phyloP scores from a whole-genome alignment of 2,113 vertebrate genomes.

The Silurus asotus region DNA sequence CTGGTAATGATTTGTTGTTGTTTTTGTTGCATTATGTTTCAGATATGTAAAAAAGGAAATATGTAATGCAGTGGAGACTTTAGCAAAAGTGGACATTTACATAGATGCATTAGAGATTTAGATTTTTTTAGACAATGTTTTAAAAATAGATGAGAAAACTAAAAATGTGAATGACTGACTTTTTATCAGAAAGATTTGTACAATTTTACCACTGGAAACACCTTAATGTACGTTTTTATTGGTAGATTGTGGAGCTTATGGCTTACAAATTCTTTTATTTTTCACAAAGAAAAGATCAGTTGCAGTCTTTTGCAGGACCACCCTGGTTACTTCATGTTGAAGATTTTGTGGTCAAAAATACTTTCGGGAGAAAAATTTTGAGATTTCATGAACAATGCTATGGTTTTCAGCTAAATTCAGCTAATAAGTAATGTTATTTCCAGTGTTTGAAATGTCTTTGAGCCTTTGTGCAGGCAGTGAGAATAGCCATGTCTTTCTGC shows the following conservation, averaged over 20 bases:
- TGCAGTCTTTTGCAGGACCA: slow-evolving; percentile 5
- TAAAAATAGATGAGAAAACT: neutral
- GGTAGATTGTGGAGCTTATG: slow-evolving; percentile 17
- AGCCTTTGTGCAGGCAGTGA: neutral
- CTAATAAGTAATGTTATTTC: neutral
- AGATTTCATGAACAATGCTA: neutral
- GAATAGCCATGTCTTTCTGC: slow-evolving; percentile 63
- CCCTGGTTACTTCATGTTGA: neutral
- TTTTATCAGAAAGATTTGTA: neutral
- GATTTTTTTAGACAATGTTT: neutral
- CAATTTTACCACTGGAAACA: neutral
- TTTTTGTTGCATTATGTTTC: neutral
- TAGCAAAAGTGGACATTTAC: neutral
- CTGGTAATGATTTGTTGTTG: neutral
- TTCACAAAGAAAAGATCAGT: slow-evolving; percentile 7
- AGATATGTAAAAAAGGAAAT: neutral
- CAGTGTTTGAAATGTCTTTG: neutral
- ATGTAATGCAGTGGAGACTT: neutral
- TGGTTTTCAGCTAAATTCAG: neutral
- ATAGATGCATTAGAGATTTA: neutral
- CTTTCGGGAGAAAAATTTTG: neutral
- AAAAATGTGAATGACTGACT: neutral
- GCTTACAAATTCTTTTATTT: neutral
- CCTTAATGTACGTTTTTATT: neutral
- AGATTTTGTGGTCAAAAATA: neutral